Base-by-base conservation (phyloP, 2,888 invertebrate genomes). In the Schrankia costaestrigalis region DNA sequence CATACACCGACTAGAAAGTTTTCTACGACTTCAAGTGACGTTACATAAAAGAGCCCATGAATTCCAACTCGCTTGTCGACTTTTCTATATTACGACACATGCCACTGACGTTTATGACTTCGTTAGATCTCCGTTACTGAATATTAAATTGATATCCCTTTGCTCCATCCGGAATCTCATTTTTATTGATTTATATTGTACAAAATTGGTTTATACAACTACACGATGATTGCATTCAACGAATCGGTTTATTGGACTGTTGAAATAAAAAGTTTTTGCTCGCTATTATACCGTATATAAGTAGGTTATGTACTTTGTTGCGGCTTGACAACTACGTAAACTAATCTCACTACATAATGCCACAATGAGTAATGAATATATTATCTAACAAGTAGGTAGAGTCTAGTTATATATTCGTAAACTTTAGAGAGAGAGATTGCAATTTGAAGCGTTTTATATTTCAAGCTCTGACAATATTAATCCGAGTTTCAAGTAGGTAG, bases 41-140 rank as follows among this genome's bases (percentile, higher is more conserved):
- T 76, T 66, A 69, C 56, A 71, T 68, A 69, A 69, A 71, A 72
- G 63, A 65, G 49, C 63, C 63, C 63, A 63, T 70, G 73, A 74
- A 75, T 70, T 63, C 54, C 41, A 35, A 49, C 55, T 59, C 57
- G 43, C 45, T 47, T 55, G 60, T 62, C 64, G 51, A 61, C 60
- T 59, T 59, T 55, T 47, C 49, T 48, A 55, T 56, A 49, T 58
- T 64, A 60, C 63, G 57, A 63, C 56, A 50, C 50, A 57, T 56
- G 59, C 43, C 29, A 50, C 46, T 41, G 61, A 61, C 59, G 47
- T 56, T 66, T 62, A 61, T 46, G 50, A 46, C 55, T 57, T 53
- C 41, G 51, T 54, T 56, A 55, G 46, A 56, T 46, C 36, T 49
- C 40, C 42, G 39, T 47, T 57, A 56, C 61, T 57, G 60, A 70